Conservation (phyloP, 37 sponge, comb jelly and placozoan species). For the Axinella damicornis region DNA sequence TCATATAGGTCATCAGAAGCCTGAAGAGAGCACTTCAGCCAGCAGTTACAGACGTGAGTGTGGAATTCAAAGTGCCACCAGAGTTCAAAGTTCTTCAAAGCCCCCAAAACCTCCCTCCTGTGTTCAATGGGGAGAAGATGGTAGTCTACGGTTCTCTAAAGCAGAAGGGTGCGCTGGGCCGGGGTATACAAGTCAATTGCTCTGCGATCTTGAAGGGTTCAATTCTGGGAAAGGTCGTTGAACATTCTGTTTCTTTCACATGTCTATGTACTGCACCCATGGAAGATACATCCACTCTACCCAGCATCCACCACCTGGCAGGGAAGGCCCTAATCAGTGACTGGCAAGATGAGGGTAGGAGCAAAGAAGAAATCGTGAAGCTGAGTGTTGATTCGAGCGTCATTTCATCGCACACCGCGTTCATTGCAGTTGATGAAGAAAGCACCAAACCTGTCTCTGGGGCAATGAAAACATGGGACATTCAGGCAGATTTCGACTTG, state of each 20-base stretch:
- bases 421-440: conserved; percentile 72
- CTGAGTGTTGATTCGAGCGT: conserved; percentile 73
- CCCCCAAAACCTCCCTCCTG: conserved; percentile 53
- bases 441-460: conserved; percentile 54
- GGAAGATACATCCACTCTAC: conserved; percentile 18
- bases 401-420: conserved; percentile 69
- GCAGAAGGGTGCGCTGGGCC: not conserved
- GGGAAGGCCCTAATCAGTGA: conserved; percentile 70
- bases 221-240: conserved; percentile 27
- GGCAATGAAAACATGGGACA: conserved; percentile 58
- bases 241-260: conserved; percentile 28
- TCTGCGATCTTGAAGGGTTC: conserved; percentile 48
- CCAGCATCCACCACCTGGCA: conserved; percentile 80
- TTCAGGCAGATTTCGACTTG: not conserved
- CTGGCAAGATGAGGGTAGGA: conserved; percentile 14
- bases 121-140: conserved; percentile 70
- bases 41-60: conserved; percentile 43
- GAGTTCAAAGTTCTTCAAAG: conserved; percentile 17
- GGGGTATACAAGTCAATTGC: conserved; percentile 12
- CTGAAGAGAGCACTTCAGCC: conserved; percentile 75
- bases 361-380: conserved; percentile 54
- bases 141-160: conserved; percentile 62
- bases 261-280: not conserved
- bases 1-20: conserved; percentile 56
- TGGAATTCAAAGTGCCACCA: conserved; percentile 49